Evolutionary conservation across 2,888 invertebrate species (phyloP).

Genomic region (Drosophila merina): DNA sequence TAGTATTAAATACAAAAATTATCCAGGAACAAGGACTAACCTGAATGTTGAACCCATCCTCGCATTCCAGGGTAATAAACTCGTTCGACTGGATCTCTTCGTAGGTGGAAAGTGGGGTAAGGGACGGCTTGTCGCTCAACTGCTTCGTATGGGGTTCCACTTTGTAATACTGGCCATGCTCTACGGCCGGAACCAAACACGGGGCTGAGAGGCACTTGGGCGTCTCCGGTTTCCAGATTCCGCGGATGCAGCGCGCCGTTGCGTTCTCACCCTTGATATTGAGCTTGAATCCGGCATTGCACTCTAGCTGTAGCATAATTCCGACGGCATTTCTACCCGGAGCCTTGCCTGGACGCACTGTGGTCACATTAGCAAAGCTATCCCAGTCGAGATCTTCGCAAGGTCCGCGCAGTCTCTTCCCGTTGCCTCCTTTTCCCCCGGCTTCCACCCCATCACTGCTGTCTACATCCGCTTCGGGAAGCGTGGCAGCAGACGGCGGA

Average conservation of each 20-base stretch:
- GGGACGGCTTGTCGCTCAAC: constrained; percentile 78
- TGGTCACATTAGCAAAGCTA: constrained; percentile 85
- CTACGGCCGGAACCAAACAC: constrained; percentile 88
- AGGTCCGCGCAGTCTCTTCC: constrained; percentile 85
- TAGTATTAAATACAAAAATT: no score
- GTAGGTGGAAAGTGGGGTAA: constrained; percentile 81
- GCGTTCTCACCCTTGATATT: constrained; percentile 89
- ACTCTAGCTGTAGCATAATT: constrained; percentile 90
- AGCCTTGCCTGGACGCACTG: constrained; percentile 89
- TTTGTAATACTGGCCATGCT: constrained; percentile 88
- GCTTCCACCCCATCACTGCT: constrained; percentile 61
- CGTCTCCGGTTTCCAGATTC: constrained; percentile 92
- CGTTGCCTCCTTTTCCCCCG: constrained; percentile 53
- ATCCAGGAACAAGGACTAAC: constrained; percentile 22
- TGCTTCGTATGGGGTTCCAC: constrained; percentile 80
- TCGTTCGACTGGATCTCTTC: constrained; percentile 88
- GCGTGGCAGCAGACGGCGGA: constrained; percentile 31
- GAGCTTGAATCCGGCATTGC: constrained; percentile 90
- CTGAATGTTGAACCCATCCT: constrained; percentile 86
- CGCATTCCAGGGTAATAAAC: constrained; percentile 90
- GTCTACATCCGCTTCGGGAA: constrained; percentile 66
- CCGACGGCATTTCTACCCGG: constrained; percentile 90
- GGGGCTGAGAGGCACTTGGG: constrained; percentile 92
- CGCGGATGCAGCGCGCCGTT: constrained; percentile 92
- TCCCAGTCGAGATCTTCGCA: constrained; percentile 86